A percentile compares a stretch with the other conserved stretches of the same genome.
Conservation (phyloP, 2,888 invertebrate species). For the Incurvaria masculella region DNA sequence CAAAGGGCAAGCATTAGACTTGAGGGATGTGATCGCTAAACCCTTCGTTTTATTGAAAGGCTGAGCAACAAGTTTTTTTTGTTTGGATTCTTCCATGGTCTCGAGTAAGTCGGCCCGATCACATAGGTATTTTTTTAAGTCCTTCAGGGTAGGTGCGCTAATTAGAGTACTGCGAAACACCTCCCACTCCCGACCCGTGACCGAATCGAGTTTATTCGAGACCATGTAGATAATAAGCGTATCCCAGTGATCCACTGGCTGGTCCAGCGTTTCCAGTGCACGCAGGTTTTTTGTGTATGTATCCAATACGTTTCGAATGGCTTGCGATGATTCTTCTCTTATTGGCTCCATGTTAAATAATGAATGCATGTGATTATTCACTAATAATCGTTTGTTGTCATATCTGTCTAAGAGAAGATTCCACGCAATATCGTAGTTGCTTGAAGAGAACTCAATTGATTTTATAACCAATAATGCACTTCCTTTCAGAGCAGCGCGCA, state of each 20-base stretch:
- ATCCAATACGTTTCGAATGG: background rate
- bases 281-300: background rate
- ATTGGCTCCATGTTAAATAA: background rate
- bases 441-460: background rate
- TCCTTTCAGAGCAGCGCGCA: background rate
- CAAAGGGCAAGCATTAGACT: slow-evolving; percentile 3
- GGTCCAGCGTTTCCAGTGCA: background rate
- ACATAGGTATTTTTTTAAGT: background rate
- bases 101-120: background rate
- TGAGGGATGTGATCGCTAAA: background rate
- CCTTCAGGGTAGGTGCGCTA: background rate
- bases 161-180: background rate
- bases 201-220: background rate
- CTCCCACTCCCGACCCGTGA: background rate
- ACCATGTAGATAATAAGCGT: background rate
- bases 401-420: background rate
- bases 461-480: background rate
- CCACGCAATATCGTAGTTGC: slow-evolving; percentile 1
- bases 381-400: background rate
- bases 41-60: background rate
- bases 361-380: background rate
- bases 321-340: background rate
- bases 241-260: slow-evolving; percentile 1
- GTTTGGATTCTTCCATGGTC: background rate
- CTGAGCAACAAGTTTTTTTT: too few species aligned